Evolutionary conservation across 2,113 vertebrate genomes (phyloP), one percentile per base, ranked within the genome.

Genomic region (Rhabdomys dilectus): DNA sequence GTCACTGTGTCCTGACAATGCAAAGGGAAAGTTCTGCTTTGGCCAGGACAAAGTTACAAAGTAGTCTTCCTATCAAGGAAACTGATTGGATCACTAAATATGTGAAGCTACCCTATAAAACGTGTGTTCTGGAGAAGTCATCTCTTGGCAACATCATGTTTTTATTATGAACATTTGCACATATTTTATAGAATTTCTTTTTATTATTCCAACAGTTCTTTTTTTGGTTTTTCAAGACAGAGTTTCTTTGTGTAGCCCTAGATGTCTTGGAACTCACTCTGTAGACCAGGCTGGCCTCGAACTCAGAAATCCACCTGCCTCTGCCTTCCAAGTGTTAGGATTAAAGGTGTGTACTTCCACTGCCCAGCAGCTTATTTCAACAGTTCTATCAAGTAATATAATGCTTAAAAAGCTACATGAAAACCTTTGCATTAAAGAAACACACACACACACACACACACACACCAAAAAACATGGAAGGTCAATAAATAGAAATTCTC

Each of bases 161-260:
- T 81, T 93, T 45, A 29, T 91, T 92, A 22, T 72, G 88, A 70
- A 68, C 91, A 64, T 76, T 95, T 96, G 56, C 53, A 91, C 39
- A 95, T 70, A 34, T 91, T 26, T 81, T 82, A 42, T 36, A 53
- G 31, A 51, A 77, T 29, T 93, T 93, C 36, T 84, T 86, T 68
- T 82, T 72, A 80, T 77, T 72, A 70, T 72, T 88, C 51, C 0
- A 92, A 92, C 62, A 88, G 72, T 42, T 78, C 19, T 97, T 48
- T 51, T 51, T 11, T 51, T 51, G 51, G 51, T 51, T 51, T 51
- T 51, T 51, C 9, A 9, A 51, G 51, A 51, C 51, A 51, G 51
- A 10, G 51, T 51, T 51, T 51, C 51, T 51, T 9, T 51, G 10
- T 51, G 51, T 51, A 51, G 51, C 10, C 51, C 51, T 51, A 9